Base-by-base conservation (phyloP, 1,140 invertebrate species). In the Zaprionus ornatus region DNA sequence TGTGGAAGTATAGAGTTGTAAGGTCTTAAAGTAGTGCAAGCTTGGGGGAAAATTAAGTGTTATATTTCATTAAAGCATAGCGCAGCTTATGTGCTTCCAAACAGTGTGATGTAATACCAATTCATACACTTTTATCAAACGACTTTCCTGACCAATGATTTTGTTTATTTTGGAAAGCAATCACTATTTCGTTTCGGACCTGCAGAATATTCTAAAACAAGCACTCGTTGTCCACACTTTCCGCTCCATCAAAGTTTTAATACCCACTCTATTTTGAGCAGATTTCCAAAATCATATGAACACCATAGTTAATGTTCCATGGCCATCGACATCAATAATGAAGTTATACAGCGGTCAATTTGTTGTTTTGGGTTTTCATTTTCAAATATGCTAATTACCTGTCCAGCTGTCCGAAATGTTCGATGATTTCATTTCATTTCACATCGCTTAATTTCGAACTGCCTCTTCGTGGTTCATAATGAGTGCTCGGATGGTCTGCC, bases 1-100 rank as follows among this genome's bases (percentile, higher is more conserved):
- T 82, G 0, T 85, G 82, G 82, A 71, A 77, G 7, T 86, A 87
- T 29, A 73, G 42, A 35, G 67, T 86, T 7, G 50, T 73, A 0
- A 45, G 23, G 4, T 3, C 45, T 12, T 21, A 13, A 50, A 48
- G n/a, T 7, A 19, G 2, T 2, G 4, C 15, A 45, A 15, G 5
- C 42, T 17, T 10, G 6, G 19, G 17, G 3, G 3, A 17, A 6
- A 48, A 45, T 45, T 17, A 45, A 45, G 9, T 45, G 4, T 45
- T 17, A 2, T 9, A 17, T 15, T 40, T n/a, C 15, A 40, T 40
- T 40, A 17, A 42, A 29, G 9, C 6, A 17, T 7, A 17, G 15
- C 0, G 19, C 19, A 21, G 10, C 45, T 17, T 12, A 48, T 1
- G 17, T 3, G 2, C 0, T 50, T 50, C 21, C 0, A 3, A 2